Evolutionary conservation across 2,888 invertebrate species (phyloP).

Genomic region (Trichogramma dendrolimi): DNA sequence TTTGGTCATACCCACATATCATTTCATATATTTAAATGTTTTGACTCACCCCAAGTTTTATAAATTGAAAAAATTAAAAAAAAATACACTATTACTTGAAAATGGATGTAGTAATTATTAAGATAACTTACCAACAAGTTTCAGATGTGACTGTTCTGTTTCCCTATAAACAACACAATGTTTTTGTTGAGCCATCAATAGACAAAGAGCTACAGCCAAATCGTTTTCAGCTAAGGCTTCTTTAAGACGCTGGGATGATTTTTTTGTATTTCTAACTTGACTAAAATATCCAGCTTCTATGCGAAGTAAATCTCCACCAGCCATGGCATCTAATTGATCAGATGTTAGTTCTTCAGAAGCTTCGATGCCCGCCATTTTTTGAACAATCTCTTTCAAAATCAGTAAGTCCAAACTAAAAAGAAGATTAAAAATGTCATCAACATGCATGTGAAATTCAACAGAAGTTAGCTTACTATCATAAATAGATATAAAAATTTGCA

Average conservation of each 20-base stretch:
- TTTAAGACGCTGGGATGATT: constrained; percentile 89
- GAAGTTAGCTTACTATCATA: too few relatives aligned
- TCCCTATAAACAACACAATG: constrained; percentile 89
- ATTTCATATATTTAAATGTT: too few relatives aligned
- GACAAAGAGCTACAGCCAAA: constrained; percentile 86
- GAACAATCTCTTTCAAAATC: constrained; percentile 93
- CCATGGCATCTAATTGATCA: constrained; percentile 94
- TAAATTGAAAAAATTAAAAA: constrained; percentile 11
- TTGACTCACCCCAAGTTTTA: too few relatives aligned
- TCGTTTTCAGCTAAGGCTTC: constrained; percentile 93
- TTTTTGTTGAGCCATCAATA: constrained; percentile 94
- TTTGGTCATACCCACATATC: too few relatives aligned
- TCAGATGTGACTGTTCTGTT: constrained; percentile 75
- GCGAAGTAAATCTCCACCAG: constrained; percentile 91
- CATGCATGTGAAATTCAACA: too few relatives aligned
- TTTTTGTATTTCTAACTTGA: constrained; percentile 93
- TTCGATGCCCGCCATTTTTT: constrained; percentile 99
- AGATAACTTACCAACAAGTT: constrained; percentile 68
- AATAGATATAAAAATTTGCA: background rate
- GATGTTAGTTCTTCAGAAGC: constrained; percentile 92
- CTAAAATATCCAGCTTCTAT: constrained; percentile 98
- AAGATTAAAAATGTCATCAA: background rate
- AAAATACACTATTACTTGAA: constrained; percentile 4
- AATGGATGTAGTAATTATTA: background rate
- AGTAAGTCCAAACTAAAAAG: constrained; percentile 76